Evolutionary conservation across 2,888 invertebrate genomes (phyloP), one percentile per base, ranked within the genome.

Genomic region (Agrochola lota): DNA sequence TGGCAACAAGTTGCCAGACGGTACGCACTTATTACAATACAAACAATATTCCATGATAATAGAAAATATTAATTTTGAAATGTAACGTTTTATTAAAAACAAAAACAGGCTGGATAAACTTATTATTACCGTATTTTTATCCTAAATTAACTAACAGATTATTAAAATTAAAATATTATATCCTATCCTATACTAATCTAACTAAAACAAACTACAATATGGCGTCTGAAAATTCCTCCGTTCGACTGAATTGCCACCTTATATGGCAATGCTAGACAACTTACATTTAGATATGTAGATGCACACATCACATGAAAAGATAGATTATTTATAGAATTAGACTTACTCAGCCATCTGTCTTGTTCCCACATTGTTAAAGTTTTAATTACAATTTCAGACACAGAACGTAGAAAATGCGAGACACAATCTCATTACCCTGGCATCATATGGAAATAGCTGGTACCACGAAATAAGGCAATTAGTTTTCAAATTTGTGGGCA

Each of bases 381-480:
- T 79, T 75, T 84, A 81, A 85, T 87, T 84, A 76, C 71, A 40
- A 79, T 77, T 80, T 78, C 63, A 80, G 46, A 71, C 76, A 64
- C 67, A 77, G 62, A 70, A 73, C 62, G 77, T 64, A 80, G 68
- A 81, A 81, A 86, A 88, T 66, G 52, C 71, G 77, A 83, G 74
- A 77, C 78, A 77, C 40, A 86, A 87, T 81, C 78, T 80, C 73
- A 88, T 88, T 84, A 86, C 57, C 60, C 63, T 46, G 20, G 30
- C 77, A 71, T 81, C 60, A 55, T 71, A 80, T 78, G 70, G 71
- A 79, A 79, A 78, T 77, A 76, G 68, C 73, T 70, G 64, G 71
- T 60, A 64, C 69, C 68, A 69, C 80, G 78, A 81, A 88, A 84
- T 78, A 78, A 85, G 80, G 78, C 81, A 88, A 89, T 90, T 90